A percentile compares a stretch with the other conserved stretches of the same genome.
phyloP scores from a whole-genome alignment of 37 sponge, comb jelly and placozoan genomes.

The Mnemiopsis leidyi region DNA sequence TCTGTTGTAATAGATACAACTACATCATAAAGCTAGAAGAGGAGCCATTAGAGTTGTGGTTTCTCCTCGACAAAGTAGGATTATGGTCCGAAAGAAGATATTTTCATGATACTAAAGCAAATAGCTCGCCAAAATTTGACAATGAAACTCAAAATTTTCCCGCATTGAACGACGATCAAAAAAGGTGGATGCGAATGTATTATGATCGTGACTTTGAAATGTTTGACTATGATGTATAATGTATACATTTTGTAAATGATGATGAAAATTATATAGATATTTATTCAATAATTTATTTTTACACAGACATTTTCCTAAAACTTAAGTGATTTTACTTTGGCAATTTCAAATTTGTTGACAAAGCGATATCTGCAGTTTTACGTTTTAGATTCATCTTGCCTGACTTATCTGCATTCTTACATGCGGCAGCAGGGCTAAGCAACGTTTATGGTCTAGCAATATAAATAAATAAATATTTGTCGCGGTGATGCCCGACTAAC shows the following conservation, averaged over 20 bases:
- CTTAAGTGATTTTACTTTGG: no score
- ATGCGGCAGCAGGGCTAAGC: no score
- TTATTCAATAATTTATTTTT: no score
- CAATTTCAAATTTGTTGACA: no score
- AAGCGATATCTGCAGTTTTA: no score
- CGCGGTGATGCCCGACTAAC: no score
- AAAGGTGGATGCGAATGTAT: neutral
- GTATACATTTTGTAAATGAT: neutral
- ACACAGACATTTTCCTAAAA: no score
- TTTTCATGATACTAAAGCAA: neutral
- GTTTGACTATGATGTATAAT: neutral
- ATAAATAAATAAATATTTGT: no score
- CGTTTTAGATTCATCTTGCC: no score
- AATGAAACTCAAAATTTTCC: neutral
- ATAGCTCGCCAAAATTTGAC: neutral
- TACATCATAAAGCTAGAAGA: constrained; percentile 25
- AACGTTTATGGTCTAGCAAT: no score
- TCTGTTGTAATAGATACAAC: neutral
- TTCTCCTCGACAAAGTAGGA: neutral
- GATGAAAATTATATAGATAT: no score
- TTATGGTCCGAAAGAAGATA: neutral
- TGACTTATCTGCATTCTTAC: no score
- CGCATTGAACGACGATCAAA: neutral
- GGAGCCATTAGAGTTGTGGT: constrained; percentile 4
- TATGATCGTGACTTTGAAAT: constrained; percentile 4